Evolutionary conservation across 2,888 invertebrate genomes (phyloP), one percentile per base, ranked within the genome.

Genomic region (Dryococelus australis): DNA sequence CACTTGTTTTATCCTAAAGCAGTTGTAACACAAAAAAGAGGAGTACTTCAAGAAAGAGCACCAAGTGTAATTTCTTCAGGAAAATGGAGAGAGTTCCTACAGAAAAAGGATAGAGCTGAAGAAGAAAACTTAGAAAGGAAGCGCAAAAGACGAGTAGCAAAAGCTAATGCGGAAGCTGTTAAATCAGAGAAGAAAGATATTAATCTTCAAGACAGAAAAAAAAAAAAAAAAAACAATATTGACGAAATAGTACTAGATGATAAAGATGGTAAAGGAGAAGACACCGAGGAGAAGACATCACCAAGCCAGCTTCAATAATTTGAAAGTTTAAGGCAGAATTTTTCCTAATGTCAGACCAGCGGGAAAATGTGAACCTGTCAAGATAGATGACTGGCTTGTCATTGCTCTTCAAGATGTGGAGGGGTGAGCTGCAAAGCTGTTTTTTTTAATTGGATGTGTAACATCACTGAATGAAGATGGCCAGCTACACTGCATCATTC

Each of bases 361-460:
- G 24, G 80, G 80, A 26, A n/a, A 80, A 80, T 80, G 10, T n/a
- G 80, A 80, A 80, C 16, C 26, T 27, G 80, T 80, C 26, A 24
- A 80, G 28, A 12, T 27, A 80, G 80, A 28, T 13, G 47, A 47
- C 47, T 47, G 47, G 8, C 16, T 47, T 13, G 26, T 80, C 26
- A n/a, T 80, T 80, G 80, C 80, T 12, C 28, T 80, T 26, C 26
- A 80, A 80, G 80, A 80, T 27, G 80, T 20, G 12, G 80, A 80
- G 26, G 27, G 24, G 13, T 9, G 28, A 80, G 28, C 47, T 47
- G 12, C 26, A 28, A 80, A 80, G 24, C 26, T 4, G n/a, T 80
- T 80, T 80, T 80, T 80, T n/a, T n/a, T n/a, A n/a, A 80, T 80
- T 80, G 80, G 80, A 9, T 13, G 80, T 27, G 24, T 80, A 13